Percentiles rank a stretch among this genome's conserved stretches.
Evolutionary conservation across 1,140 invertebrate species (phyloP).

Genomic region (Vollenhovia emeryi): DNA sequence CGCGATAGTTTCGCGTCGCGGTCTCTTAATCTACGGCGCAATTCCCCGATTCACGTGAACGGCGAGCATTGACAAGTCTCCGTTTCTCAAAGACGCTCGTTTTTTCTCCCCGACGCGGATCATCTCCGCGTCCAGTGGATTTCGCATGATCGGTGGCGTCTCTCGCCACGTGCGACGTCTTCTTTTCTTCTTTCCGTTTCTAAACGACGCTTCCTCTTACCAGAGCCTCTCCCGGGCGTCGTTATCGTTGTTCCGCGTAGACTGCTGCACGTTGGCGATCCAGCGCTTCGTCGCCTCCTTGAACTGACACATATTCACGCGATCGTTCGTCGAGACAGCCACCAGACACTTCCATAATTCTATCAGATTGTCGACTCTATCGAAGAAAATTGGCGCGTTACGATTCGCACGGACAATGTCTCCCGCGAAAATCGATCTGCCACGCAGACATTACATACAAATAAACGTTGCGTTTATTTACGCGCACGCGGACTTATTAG

Average conservation of each 20-base stretch:
- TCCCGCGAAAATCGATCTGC: not conserved
- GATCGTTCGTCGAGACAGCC: not conserved
- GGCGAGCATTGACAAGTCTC: not conserved
- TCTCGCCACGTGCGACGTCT: too few relatives aligned
- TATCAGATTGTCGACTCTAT: constrained; percentile 2
- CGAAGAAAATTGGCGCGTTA: not conserved
- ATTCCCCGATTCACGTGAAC: not conserved
- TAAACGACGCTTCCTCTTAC: not conserved
- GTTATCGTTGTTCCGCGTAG: not conserved
- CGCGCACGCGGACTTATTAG: too few relatives aligned
- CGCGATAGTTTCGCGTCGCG: not conserved
- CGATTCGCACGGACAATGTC: not conserved
- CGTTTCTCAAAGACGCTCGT: not conserved
- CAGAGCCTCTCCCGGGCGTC: not conserved
- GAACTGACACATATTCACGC: constrained; percentile 35
- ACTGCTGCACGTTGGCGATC: not conserved
- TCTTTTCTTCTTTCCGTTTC: not conserved
- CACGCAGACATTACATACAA: not conserved
- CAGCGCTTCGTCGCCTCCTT: constrained; percentile 38
- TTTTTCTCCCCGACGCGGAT: not conserved
- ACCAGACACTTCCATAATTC: constrained; percentile 27
- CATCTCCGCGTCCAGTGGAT: not conserved
- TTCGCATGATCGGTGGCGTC: too few relatives aligned
- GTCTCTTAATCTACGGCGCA: constrained; percentile 9
- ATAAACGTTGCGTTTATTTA: not conserved